These are phyloP conservation scores for Deroplatys truncata DNA, from an alignment of 2,888 invertebrate genomes.

Conservation along the genomic window DNA sequence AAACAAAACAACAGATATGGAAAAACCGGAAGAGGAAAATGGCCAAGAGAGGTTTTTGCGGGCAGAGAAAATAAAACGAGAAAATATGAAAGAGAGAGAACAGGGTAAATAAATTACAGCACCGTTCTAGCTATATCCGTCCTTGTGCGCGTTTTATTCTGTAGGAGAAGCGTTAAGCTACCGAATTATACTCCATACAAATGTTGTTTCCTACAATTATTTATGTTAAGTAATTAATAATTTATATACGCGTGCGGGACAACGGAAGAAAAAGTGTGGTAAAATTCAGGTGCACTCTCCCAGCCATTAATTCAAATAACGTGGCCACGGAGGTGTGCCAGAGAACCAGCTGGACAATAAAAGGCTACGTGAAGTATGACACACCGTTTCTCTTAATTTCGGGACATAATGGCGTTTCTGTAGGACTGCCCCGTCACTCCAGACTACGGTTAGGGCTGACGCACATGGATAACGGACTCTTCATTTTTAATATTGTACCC, in stretches of 20 bases:
- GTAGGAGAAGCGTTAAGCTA: not conserved
- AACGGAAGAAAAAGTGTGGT: not conserved
- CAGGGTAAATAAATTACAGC: not conserved
- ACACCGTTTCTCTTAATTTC: conserved; percentile 11
- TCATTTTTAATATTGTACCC: not conserved
- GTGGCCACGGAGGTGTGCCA: not conserved
- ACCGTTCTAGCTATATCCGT: not conserved
- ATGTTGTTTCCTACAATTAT: conserved; percentile 7
- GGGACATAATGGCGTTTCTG: not conserved
- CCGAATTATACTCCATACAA: conserved; percentile 8
- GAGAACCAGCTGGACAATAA: not conserved
- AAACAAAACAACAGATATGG: not conserved
- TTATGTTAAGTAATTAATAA: conserved; percentile 15
- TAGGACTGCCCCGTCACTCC: not conserved
- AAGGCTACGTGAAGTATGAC: conserved; percentile 1
- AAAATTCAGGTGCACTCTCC: conserved; percentile 13
- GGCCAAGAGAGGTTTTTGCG: not conserved
- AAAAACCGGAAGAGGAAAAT: not conserved
- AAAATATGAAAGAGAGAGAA: not conserved
- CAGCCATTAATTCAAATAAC: conserved; percentile 12
- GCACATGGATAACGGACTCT: not conserved
- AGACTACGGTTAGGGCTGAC: not conserved
- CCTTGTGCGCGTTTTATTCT: not conserved
- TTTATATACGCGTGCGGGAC: not conserved
- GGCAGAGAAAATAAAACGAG: not conserved